Base-by-base conservation (phyloP, 2,888 invertebrate genomes). In the Luperina nickerlii region DNA sequence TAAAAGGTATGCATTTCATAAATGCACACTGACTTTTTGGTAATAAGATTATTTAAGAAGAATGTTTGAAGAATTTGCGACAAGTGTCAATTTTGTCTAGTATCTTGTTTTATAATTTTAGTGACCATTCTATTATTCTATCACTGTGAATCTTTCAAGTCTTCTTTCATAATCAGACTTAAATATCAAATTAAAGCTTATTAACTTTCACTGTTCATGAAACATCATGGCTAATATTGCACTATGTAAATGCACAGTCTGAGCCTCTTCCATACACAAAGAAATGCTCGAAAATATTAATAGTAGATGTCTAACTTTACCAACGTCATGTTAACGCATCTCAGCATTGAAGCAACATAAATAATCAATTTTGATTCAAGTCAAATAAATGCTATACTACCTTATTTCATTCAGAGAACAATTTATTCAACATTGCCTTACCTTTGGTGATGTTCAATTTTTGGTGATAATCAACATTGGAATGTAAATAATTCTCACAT, bases 381-480 rank as follows among this genome's bases (percentile, higher is more conserved):
- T 97, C 97, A 97, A 97, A 97, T 97, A 97, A 97, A 97, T 97
- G 96, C 96, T 96, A 97, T 97, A 97, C 97, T 97, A 97, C 97
- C 97, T 97, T 96, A 93, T 93, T 92, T 93, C 92, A 91, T 94
- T 94, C 92, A 91, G 92, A 93, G 93, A 94, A 95, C 92, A 93
- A 92, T 92, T 94, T 91, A 92, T 93, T 93, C 93, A 93, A 94
- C 93, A 92, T 94, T 94, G 90, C 93, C 97, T 97, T 96, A 97
- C 97, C 97, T 97, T 96, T 95, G 95, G 94, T 94, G 96, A 93
- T 92, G 95, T 93, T 93, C 92, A 92, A 90, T 94, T 92, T 95
- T 95, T 94, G 95, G 93, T 92, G 94, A 92, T 93, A 92, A 94
- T 93, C 93, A 94, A 95, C 94, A 96, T 95, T 95, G 96, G 95